Evolutionary conservation across 2,797 vertebrate species (phyloP).

Genomic region (Borostomias antarcticus): DNA sequence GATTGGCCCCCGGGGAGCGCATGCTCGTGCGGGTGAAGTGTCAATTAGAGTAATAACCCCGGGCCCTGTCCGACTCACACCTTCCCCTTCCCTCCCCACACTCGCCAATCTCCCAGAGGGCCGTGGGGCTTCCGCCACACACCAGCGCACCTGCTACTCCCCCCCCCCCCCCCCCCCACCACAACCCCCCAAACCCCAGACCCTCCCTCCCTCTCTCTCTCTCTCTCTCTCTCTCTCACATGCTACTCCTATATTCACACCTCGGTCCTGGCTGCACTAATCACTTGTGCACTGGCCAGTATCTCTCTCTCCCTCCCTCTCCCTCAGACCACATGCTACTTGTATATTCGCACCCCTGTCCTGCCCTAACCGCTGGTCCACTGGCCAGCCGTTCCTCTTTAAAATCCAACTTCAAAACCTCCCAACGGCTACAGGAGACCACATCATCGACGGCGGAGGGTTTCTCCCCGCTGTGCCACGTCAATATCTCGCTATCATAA

Average conservation of each 20-base stretch:
- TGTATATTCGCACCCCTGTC: neutral
- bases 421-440: neutral
- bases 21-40: slow-evolving; percentile 84
- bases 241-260: slow-evolving; percentile 15
- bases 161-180: slow-evolving; percentile 7
- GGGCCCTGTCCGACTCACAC: slow-evolving; percentile 80
- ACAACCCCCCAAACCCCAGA: neutral
- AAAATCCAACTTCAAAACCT: neutral
- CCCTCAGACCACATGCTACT: neutral
- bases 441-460: neutral
- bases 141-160: slow-evolving; percentile 78
- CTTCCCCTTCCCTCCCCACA: slow-evolving; percentile 56
- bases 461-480: neutral
- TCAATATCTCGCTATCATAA: neutral
- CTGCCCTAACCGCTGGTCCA: neutral
- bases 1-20: slow-evolving; percentile 80
- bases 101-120: slow-evolving; percentile 70
- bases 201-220: neutral
- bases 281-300: slow-evolving; percentile 6
- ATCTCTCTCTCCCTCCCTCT: neutral
- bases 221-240: slow-evolving; percentile 50
- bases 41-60: slow-evolving; percentile 93
- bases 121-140: slow-evolving; percentile 70
- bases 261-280: neutral
- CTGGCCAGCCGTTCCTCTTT: neutral